Base-by-base conservation (phyloP, 2,888 invertebrate genomes). In the Acleris emargana region DNA sequence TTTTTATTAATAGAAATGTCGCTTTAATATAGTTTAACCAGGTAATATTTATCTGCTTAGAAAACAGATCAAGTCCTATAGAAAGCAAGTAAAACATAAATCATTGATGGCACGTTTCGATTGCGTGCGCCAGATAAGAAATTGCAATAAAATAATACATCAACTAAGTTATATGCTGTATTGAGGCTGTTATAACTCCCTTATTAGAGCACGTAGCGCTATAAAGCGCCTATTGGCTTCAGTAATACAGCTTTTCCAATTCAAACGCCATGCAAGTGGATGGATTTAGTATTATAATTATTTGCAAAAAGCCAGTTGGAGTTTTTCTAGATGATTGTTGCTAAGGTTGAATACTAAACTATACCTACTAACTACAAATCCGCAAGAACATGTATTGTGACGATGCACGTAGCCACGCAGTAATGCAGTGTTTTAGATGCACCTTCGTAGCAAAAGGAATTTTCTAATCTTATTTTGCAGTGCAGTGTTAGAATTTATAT, bases 211-310 rank as follows among this genome's bases (percentile, higher is more conserved):
- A 59, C 62, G 64, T 63, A 66, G 52, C 43, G 42, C 58, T 59
- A 66, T 69, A 64, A 63, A 69, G 17, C 16, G 13, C 25, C n/a
- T 43, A 25, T 47, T 73, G 80, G 80, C 79, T 78, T 80, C 78
- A 74, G 68, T 70, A 69, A 68, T 73, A 75, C 77, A 75, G 75
- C 76, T 72, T 58, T 58, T 75, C 78, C 77, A 80, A 81, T 76
- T 75, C 73, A 75, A 76, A 71, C 76, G 72, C 71, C 73, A 76
- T 74, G 70, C 77, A 78, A 78, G 76, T 74, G 74, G 76, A 79
- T 77, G 80, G 78, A 82, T 82, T 83, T 82, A 83, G 80, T 76
- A 79, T 86, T 86, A 76, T 77, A 78, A 87, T 84, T 85, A 79
- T 73, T 76, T 75, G 74, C 78, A 74, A 79, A 78, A 79, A 81